Conservation (phyloP, 2,888 invertebrate species). For the Polylopha cassiicola region DNA sequence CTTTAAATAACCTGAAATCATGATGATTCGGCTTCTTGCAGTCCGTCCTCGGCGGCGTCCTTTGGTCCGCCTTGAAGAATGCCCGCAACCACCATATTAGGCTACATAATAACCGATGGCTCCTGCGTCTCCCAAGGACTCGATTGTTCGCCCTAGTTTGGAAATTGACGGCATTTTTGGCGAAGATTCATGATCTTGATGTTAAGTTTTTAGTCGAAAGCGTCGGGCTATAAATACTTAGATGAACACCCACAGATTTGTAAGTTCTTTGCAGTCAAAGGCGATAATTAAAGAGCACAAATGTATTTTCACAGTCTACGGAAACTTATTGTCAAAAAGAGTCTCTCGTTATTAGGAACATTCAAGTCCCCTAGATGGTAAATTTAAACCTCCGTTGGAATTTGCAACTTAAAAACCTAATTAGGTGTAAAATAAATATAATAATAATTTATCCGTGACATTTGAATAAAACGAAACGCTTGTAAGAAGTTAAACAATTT, state of each 20-base stretch:
- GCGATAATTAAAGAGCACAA: too few species aligned
- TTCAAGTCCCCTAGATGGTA: too few species aligned
- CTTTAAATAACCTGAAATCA: slow-evolving; percentile 58
- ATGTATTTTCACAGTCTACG: too few species aligned
- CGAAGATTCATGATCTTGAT: slow-evolving; percentile 26
- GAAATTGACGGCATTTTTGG: slow-evolving; percentile 54
- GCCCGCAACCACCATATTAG: slow-evolving; percentile 59
- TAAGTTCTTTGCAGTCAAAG: too few species aligned
- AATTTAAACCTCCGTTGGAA: too few species aligned
- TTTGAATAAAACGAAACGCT: slow-evolving; percentile 21
- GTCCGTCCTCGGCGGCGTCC: slow-evolving; percentile 69
- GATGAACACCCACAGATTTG: too few species aligned
- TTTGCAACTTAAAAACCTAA: too few species aligned
- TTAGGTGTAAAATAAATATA: slow-evolving; percentile 20
- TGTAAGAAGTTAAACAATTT: slow-evolving; percentile 47
- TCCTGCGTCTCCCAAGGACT: slow-evolving; percentile 45
- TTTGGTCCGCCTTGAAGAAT: slow-evolving; percentile 58
- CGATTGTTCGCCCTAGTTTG: slow-evolving; percentile 72
- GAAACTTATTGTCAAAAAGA: too few species aligned
- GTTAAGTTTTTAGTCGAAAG: slow-evolving; percentile 12
- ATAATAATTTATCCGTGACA: slow-evolving; percentile 19
- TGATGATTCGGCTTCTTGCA: slow-evolving; percentile 52
- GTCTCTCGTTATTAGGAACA: too few species aligned
- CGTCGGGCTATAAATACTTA: too few species aligned
- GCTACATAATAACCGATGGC: slow-evolving; percentile 62